A percentile compares a stretch with the other conserved stretches of the same genome.
Evolutionary conservation across 1,140 invertebrate species (phyloP).

Genomic region (Melitaea cinxia): DNA sequence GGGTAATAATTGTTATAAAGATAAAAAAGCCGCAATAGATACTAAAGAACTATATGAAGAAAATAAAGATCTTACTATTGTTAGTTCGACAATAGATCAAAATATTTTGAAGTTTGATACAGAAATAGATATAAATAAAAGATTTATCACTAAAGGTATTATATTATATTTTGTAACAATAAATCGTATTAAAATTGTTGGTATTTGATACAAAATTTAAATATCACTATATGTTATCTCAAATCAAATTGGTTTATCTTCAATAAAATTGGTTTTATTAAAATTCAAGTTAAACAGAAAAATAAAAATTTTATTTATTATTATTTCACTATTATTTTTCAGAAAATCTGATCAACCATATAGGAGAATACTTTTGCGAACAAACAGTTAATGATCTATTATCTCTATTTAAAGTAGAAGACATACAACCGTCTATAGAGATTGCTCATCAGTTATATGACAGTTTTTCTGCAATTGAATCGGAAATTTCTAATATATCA

Average conservation of each 20-base stretch:
- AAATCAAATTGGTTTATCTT: too few relatives aligned
- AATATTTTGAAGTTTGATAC: background rate
- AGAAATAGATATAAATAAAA: background rate
- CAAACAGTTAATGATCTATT: background rate
- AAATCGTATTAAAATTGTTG: too few relatives aligned
- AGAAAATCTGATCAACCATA: conserved; percentile 1
- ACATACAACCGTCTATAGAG: conserved; percentile 3
- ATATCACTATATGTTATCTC: too few relatives aligned
- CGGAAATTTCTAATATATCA: background rate
- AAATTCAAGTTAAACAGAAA: too few relatives aligned
- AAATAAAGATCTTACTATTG: background rate
- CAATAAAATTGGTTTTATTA: too few relatives aligned
- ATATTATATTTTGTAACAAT: background rate
- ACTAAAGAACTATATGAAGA: background rate
- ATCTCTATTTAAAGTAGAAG: background rate
- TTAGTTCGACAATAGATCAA: background rate
- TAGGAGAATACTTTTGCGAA: conserved; percentile 6
- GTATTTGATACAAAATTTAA: too few relatives aligned
- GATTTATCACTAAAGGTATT: background rate
- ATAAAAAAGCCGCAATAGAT: background rate
- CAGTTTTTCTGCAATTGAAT: background rate
- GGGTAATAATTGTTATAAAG: too few relatives aligned
- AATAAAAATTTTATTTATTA: too few relatives aligned
- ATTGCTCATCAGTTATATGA: conserved; percentile 7
- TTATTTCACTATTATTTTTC: too few relatives aligned